These are phyloP conservation scores for Panthera tigris DNA, from an alignment of 2,113 vertebrate species.

Conservation along the genomic window DNA sequence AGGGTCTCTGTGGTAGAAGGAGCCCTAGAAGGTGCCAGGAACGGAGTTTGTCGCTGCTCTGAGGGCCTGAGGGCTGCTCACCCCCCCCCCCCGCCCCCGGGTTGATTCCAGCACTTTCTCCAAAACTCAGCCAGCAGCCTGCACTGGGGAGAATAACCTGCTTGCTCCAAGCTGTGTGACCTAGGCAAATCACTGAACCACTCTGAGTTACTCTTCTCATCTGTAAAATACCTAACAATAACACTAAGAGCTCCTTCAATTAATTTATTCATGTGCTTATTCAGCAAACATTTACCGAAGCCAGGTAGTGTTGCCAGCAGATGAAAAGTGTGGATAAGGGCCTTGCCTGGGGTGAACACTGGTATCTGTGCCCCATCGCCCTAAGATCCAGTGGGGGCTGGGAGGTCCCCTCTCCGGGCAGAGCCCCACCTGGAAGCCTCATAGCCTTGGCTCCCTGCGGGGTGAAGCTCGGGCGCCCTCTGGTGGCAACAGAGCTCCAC, in stretches of 20 bases:
- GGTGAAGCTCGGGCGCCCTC: conserved; percentile 61
- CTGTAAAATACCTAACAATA: not conserved
- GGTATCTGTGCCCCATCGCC: fast-evolving
- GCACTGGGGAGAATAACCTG: not conserved
- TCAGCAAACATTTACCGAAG: not conserved
- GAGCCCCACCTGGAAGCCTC: too few species aligned
- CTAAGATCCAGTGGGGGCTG: not conserved
- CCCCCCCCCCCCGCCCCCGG: fast-evolving
- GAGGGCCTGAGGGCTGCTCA: not conserved
- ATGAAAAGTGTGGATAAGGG: not conserved
- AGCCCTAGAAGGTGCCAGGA: not conserved
- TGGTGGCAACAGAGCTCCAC: conserved; percentile 18
- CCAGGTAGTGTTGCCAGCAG: not conserved
- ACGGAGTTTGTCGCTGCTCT: not conserved
- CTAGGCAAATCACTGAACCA: not conserved
- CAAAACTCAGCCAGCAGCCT: not conserved
- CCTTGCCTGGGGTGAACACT: not conserved
- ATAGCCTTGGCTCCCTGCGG: fast-evolving
- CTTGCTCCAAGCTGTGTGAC: not conserved
- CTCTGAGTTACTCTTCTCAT: not conserved
- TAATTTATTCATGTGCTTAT: not conserved
- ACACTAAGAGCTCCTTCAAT: not conserved
- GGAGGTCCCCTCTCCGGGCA: not conserved
- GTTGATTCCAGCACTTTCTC: not conserved
- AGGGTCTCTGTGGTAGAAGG: not conserved